A percentile compares a stretch with the other conserved stretches of the same genome.
Evolutionary conservation across 2,888 invertebrate species (phyloP).

Genomic region (Teinopalpus imperialis): DNA sequence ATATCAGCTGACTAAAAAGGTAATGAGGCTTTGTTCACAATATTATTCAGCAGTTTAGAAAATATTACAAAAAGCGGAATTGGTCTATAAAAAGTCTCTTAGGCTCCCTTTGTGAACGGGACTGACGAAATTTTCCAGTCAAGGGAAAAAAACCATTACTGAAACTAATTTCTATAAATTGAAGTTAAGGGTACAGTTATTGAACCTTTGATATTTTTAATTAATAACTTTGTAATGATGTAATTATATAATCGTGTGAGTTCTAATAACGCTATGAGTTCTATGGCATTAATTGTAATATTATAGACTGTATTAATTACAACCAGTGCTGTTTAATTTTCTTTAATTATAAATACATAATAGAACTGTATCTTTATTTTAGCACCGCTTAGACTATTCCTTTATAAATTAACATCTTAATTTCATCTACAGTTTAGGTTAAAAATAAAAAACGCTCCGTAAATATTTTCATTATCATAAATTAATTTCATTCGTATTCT

Average conservation of each 20-base stretch:
- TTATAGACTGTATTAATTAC: constrained; percentile 35
- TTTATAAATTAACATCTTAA: constrained; percentile 47
- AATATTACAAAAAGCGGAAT: no score
- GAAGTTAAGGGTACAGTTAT: no score
- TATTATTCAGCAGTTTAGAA: no score
- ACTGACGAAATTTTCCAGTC: no score
- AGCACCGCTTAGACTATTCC: constrained; percentile 39
- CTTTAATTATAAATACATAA: constrained; percentile 42
- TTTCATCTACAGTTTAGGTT: constrained; percentile 26
- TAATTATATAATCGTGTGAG: constrained; percentile 22
- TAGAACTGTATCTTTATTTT: constrained; percentile 34
- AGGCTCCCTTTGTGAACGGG: no score
- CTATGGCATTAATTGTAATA: no score
- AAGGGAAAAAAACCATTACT: no score
- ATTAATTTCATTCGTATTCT: constrained; percentile 44
- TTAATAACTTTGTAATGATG: constrained; percentile 24
- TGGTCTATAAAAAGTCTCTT: no score
- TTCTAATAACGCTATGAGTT: constrained; percentile 7
- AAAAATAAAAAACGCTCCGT: constrained; percentile 39
- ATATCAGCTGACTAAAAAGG: no score
- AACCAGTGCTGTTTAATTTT: constrained; percentile 42
- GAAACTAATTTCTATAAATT: no score
- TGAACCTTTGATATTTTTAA: no score
- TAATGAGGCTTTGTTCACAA: no score
- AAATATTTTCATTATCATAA: constrained; percentile 47